These are phyloP conservation scores for Anagyrus pseudococci DNA, from an alignment of 2,888 invertebrate genomes.

Conservation along the genomic window DNA sequence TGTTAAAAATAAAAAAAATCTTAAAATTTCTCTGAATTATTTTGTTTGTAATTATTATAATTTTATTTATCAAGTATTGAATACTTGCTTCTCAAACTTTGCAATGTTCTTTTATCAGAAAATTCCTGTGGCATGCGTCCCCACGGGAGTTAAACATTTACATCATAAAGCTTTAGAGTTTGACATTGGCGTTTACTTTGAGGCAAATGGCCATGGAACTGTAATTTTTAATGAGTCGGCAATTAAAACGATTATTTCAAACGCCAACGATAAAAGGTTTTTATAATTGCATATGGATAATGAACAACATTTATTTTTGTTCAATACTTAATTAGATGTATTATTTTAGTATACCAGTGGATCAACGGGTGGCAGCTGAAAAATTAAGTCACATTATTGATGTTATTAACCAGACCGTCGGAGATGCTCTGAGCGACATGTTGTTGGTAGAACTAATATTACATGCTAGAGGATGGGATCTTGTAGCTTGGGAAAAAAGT, in stretches of 20 bases:
- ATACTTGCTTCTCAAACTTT: background rate
- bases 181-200: slow-evolving; percentile 98
- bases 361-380: slow-evolving; percentile 64
- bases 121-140: slow-evolving; percentile 88
- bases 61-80: background rate
- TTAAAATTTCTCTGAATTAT: slow-evolving; percentile 32
- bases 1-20: too few species aligned
- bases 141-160: slow-evolving; percentile 96
- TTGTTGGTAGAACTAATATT: slow-evolving; percentile 92
- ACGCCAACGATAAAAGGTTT: slow-evolving; percentile 61
- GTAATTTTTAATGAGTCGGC: slow-evolving; percentile 81
- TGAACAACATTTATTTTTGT: background rate
- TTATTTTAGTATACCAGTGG: slow-evolving; percentile 39
- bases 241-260: slow-evolving; percentile 66
- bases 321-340: background rate
- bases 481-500: slow-evolving; percentile 79
- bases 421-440: slow-evolving; percentile 97
- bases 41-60: background rate
- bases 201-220: slow-evolving; percentile 99
- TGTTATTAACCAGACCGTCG: slow-evolving; percentile 92
- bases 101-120: slow-evolving; percentile 66
- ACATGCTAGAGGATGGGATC: slow-evolving; percentile 79
- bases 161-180: slow-evolving; percentile 89
- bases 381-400: slow-evolving; percentile 76
- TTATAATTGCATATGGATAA: slow-evolving; percentile 10